Conservation (phyloP, 2,797 vertebrate genomes). For the Oreonectes daqikongensis region DNA sequence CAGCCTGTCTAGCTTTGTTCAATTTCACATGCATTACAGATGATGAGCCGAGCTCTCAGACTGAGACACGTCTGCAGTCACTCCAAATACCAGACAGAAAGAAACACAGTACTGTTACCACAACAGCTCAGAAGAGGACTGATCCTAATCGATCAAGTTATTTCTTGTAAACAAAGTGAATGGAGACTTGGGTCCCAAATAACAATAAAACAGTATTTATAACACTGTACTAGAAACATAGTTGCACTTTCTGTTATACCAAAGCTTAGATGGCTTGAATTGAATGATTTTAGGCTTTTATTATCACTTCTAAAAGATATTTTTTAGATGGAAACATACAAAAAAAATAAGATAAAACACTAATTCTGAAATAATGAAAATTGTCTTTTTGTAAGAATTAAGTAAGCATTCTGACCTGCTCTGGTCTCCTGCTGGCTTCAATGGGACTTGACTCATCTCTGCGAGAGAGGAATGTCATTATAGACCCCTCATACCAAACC, state of each 20-base stretch:
- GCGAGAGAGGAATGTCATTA: slow-evolving; percentile 85
- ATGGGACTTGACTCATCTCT: slow-evolving; percentile 77
- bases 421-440: slow-evolving; percentile 70
- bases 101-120: slow-evolving; percentile 43
- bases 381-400: slow-evolving; percentile 7
- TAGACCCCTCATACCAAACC: slow-evolving; percentile 63
- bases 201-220: not conserved
- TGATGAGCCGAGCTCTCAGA: slow-evolving; percentile 59
- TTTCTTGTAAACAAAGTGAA: slow-evolving; percentile 4
- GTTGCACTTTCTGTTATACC: too few species aligned
- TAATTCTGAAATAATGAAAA: slow-evolving; percentile 38
- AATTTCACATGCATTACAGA: slow-evolving; percentile 57
- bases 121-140: slow-evolving; percentile 23
- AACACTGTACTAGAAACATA: not conserved
- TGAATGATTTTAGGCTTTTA: not conserved
- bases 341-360: slow-evolving; percentile 13
- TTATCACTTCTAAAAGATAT: not conserved
- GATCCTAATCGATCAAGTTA: slow-evolving; percentile 36
- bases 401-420: slow-evolving; percentile 55
- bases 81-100: slow-evolving; percentile 55
- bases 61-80: slow-evolving; percentile 61
- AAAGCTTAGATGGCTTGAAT: too few species aligned
- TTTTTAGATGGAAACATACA: slow-evolving; percentile 18
- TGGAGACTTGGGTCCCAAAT: not conserved
- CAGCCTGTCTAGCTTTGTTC: slow-evolving; percentile 60